A percentile compares a stretch with the other conserved stretches of the same genome.
These are phyloP conservation scores for Scaptomyza pallida DNA, from an alignment of 1,140 invertebrate genomes.

Conservation along the genomic window DNA sequence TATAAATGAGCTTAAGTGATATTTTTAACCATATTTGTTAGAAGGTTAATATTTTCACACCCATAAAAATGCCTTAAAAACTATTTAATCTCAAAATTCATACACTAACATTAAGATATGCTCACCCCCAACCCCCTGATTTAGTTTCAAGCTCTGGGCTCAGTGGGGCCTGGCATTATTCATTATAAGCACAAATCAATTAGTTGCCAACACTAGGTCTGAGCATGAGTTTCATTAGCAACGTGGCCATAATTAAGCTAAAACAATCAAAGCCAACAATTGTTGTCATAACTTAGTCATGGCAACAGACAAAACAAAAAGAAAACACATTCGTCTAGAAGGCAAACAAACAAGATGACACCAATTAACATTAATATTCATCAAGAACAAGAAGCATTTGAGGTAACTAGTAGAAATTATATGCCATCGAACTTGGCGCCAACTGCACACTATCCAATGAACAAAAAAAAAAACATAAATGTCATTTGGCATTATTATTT, in stretches of 20 bases:
- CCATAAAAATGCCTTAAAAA: neutral
- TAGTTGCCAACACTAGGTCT: constrained; percentile 47
- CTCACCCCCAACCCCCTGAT: neutral
- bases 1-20: neutral
- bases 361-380: constrained; percentile 68
- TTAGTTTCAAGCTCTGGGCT: neutral
- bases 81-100: too few species aligned
- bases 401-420: constrained; percentile 69
- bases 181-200: constrained; percentile 45
- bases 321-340: constrained; percentile 10
- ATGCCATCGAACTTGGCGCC: constrained; percentile 44
- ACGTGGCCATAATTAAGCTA: constrained; percentile 72
- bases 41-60: neutral
- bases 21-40: neutral
- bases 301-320: constrained; percentile 47
- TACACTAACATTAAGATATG: neutral
- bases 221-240: constrained; percentile 78
- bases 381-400: constrained; percentile 44
- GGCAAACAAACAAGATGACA: constrained; percentile 8
- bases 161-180: constrained; percentile 16
- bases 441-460: constrained; percentile 62
- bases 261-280: constrained; percentile 76
- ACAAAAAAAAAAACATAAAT: neutral
- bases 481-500: constrained; percentile 51
- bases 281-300: constrained; percentile 73